These are phyloP conservation scores for Euzophera pinguis DNA, from an alignment of 2,888 invertebrate genomes.

Conservation along the genomic window DNA sequence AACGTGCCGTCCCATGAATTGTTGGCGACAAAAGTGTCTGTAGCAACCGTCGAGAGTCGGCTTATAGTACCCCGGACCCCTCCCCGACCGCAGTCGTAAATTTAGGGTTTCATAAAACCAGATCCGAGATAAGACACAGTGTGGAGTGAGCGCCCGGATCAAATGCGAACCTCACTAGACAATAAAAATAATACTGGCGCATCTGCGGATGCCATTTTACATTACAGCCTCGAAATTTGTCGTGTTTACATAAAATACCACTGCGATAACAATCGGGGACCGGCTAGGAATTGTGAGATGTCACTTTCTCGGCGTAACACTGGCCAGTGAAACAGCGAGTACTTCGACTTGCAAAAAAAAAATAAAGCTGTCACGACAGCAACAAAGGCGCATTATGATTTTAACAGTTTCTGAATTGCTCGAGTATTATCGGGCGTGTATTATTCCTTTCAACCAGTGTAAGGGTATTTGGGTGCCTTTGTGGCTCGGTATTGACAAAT, in stretches of 20 bases:
- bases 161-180: slow-evolving; percentile 74
- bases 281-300: slow-evolving; percentile 60
- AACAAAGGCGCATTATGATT: slow-evolving; percentile 76
- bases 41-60: slow-evolving; percentile 68
- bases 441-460: slow-evolving; percentile 71
- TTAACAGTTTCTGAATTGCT: slow-evolving; percentile 77
- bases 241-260: slow-evolving; percentile 77
- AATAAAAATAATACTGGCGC: slow-evolving; percentile 73
- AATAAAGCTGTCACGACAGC: slow-evolving; percentile 65
- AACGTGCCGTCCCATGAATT: slow-evolving; percentile 74
- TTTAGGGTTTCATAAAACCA: slow-evolving; percentile 81
- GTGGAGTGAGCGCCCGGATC: slow-evolving; percentile 75
- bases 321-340: slow-evolving; percentile 10
- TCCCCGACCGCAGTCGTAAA: slow-evolving; percentile 77
- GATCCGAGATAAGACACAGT: slow-evolving; percentile 79
- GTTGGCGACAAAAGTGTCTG: slow-evolving; percentile 75
- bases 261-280: slow-evolving; percentile 67
- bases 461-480: slow-evolving; percentile 76
- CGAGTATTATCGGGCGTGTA: slow-evolving; percentile 75
- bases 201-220: slow-evolving; percentile 71
- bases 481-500: slow-evolving; percentile 79
- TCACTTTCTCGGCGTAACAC: slow-evolving; percentile 49
- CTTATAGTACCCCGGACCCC: slow-evolving; percentile 61
- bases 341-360: slow-evolving; percentile 28
- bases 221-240: slow-evolving; percentile 66